Conservation (phyloP, 2,797 vertebrate genomes). For the Rhabdophis nuchalis region DNA sequence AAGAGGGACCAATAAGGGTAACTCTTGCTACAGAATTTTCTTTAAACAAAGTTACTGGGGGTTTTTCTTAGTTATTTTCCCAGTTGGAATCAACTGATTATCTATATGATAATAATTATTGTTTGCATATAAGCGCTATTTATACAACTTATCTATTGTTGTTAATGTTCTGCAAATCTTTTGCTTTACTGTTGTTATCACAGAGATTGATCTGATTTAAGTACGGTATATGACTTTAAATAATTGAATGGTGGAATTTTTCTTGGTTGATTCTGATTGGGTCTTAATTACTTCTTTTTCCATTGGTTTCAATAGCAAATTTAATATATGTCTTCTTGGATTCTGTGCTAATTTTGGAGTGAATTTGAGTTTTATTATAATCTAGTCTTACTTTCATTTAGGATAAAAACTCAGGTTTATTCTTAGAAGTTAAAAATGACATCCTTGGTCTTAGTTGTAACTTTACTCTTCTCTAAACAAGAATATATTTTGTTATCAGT, state of each 20-base stretch:
- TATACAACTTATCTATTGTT: not conserved
- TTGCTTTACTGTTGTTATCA: slow-evolving; percentile 1
- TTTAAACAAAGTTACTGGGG: not conserved
- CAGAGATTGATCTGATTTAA: not conserved
- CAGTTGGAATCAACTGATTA: not conserved
- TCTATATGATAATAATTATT: not conserved
- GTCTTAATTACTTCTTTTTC: not conserved
- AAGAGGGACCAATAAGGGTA: not conserved
- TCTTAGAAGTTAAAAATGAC: not conserved
- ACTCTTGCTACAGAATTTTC: not conserved
- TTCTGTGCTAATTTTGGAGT: not conserved
- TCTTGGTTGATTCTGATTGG: not conserved
- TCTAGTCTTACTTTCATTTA: not conserved
- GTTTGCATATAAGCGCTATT: not conserved
- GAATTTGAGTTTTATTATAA: not conserved
- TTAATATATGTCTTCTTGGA: not conserved
- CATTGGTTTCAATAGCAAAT: slow-evolving; percentile 8
- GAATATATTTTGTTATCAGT: not conserved
- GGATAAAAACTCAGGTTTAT: not conserved
- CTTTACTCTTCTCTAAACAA: not conserved
- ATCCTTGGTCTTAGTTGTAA: not conserved
- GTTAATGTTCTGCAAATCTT: slow-evolving; percentile 7
- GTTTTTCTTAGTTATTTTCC: not conserved
- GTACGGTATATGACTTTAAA: not conserved
- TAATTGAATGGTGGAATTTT: not conserved